phyloP scores from a whole-genome alignment of 2,888 invertebrate genomes.

The Sylvicola fuscatus region DNA sequence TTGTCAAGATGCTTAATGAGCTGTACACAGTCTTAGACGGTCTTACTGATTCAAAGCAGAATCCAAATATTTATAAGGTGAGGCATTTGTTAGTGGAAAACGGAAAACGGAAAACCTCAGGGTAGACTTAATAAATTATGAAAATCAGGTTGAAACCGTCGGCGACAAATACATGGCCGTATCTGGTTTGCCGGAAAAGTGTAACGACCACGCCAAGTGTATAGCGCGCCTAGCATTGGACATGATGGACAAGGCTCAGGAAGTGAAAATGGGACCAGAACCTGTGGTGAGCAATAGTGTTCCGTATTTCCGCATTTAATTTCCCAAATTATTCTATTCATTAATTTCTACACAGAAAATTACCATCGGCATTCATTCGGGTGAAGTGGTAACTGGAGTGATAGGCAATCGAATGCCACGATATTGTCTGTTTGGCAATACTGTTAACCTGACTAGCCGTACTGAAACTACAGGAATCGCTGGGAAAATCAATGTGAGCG shows the following conservation, averaged over 20 bases:
- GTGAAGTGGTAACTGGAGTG: slow-evolving; percentile 86
- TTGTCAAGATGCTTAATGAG: slow-evolving; percentile 82
- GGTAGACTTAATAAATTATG: background rate
- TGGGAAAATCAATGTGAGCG: slow-evolving; percentile 79
- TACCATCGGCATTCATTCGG: slow-evolving; percentile 85
- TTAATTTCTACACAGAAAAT: slow-evolving; percentile 66
- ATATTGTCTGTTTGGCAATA: slow-evolving; percentile 84
- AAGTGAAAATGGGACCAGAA: slow-evolving; percentile 69
- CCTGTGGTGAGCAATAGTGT: slow-evolving; percentile 60
- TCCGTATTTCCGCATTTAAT: background rate
- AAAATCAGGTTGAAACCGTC: slow-evolving; percentile 75
- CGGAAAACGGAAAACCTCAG: background rate
- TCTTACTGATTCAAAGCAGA: slow-evolving; percentile 75
- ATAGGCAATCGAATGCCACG: slow-evolving; percentile 89
- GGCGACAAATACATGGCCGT: slow-evolving; percentile 98
- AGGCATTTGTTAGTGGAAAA: slow-evolving; percentile 3
- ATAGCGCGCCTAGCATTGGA: slow-evolving; percentile 79
- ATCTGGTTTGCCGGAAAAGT: slow-evolving; percentile 81
- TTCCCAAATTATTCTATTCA: background rate
- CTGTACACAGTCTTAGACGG: slow-evolving; percentile 89
- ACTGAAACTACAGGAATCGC: slow-evolving; percentile 83
- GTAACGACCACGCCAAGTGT: slow-evolving; percentile 74
- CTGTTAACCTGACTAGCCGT: slow-evolving; percentile 80
- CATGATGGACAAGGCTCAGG: slow-evolving; percentile 85
- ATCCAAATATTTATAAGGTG: slow-evolving; percentile 91